These are phyloP conservation scores for Stratiolaelaps scimitus DNA, from an alignment of 1,140 invertebrate species.

Conservation along the genomic window DNA sequence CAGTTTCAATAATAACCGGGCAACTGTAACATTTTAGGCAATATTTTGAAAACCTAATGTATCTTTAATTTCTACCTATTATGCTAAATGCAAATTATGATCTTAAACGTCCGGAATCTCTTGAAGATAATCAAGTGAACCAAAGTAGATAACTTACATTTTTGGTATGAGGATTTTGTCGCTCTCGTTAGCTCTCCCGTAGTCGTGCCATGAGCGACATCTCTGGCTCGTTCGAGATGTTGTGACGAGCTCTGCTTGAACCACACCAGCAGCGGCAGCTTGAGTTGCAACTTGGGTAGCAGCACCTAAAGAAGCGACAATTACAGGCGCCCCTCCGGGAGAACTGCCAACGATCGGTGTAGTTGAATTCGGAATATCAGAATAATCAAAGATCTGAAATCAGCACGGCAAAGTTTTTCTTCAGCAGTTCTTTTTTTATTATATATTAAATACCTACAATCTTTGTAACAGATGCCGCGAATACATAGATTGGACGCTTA, in stretches of 20 bases:
- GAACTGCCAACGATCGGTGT: background rate
- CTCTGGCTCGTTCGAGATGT: slow-evolving; percentile 30
- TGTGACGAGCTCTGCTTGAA: slow-evolving; percentile 28
- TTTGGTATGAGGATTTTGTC: slow-evolving; percentile 95
- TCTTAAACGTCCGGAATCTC: no score
- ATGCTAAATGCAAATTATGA: no score
- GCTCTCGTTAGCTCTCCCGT: slow-evolving; percentile 75
- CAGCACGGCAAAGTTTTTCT: no score
- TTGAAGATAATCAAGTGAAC: no score
- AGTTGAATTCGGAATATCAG: slow-evolving; percentile 37
- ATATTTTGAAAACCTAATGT: no score
- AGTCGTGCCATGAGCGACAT: slow-evolving; percentile 47
- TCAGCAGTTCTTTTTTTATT: no score
- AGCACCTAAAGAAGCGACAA: background rate
- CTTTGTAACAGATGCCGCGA: no score
- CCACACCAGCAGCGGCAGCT: slow-evolving; percentile 27
- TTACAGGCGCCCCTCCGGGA: slow-evolving; percentile 20
- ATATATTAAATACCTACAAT: no score
- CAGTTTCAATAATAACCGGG: no score
- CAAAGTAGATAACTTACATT: slow-evolving; percentile 59
- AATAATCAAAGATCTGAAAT: slow-evolving; percentile 39
- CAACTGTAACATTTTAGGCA: no score
- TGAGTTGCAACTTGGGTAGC: slow-evolving; percentile 23
- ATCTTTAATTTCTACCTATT: no score
- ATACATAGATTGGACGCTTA: no score